Evolutionary conservation across 2,888 invertebrate genomes (phyloP), one percentile per base, ranked within the genome.

Genomic region (Drosophila acutilabella): DNA sequence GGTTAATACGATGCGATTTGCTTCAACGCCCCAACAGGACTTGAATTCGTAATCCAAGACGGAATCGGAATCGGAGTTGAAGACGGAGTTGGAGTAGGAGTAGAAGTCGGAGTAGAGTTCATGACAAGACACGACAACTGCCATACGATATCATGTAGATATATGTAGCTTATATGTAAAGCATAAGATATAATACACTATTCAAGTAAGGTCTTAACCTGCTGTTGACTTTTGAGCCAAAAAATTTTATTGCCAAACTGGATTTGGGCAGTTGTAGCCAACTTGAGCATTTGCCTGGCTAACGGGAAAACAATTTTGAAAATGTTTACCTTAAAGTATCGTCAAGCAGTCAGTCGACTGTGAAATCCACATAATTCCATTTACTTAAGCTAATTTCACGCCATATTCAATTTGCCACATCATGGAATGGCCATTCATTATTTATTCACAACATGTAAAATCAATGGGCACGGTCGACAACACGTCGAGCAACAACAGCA

Each of bases 371-470:
- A 90, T 90, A 90, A 90, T 90, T 90, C 84, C 89, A 89, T 90
- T 91, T 86, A 90, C 84, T 90, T 89, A 89, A 85, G 90, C 84
- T 88, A 90, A 90, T 91, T 91, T 91, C 81, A 90, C 86, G 89
- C 90, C 90, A 84, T 90, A 90, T 89, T 87, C 89, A 90, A 89
- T 91, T 90, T 90, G 84, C 88, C 83, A 84, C 82, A 89, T 76
- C 90, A 88, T 89, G 89, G 76, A 57, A 57, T 57, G 57, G 45
- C 61, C 84, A 87, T 84, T 85, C 90, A 91, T 90, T 90, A 90
- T 89, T 90, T 90, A 90, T 90, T 90, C 90, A 90, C 80, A 89
- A 84, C 90, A 89, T 90, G 91, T 86, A 90, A 89, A 90, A 90
- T 88, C 90, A 90, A 89, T 90, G 90, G 81, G 57, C 77, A 68